These are phyloP conservation scores for Raphicerus campestris DNA, from an alignment of 2,113 vertebrate genomes.

Conservation along the genomic window DNA sequence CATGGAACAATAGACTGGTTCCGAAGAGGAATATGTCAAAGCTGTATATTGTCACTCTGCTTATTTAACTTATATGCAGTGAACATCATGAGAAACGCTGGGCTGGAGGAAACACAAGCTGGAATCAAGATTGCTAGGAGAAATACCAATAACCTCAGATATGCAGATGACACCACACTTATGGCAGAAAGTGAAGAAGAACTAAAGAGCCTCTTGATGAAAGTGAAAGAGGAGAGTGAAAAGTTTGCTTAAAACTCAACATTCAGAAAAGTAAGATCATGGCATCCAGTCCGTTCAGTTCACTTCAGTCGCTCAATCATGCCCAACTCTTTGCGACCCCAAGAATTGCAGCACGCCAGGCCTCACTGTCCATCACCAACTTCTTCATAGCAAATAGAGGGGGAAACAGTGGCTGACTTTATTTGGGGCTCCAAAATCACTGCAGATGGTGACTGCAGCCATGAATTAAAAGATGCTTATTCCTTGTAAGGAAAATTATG, in stretches of 20 bases:
- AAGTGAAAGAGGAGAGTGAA: background rate
- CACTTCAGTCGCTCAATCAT: no score
- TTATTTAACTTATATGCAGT: background rate
- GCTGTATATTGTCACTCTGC: background rate
- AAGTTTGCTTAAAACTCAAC: background rate
- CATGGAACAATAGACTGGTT: background rate
- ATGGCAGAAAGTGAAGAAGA: background rate
- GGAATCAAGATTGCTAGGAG: background rate
- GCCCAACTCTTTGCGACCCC: no score
- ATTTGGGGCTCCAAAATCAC: background rate
- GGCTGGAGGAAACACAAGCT: background rate
- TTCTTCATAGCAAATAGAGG: background rate
- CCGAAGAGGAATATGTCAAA: accelerated
- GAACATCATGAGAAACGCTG: background rate
- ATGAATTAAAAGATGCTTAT: background rate
- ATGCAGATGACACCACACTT: background rate
- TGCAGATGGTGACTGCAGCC: background rate
- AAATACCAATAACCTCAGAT: background rate
- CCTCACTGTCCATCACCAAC: no score
- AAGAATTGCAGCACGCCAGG: no score
- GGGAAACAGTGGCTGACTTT: background rate
- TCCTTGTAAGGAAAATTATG: background rate
- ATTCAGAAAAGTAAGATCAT: background rate
- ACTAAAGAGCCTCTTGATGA: background rate
- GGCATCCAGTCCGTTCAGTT: background rate